Evolutionary conservation across 2,113 vertebrate genomes (phyloP).

Genomic region (Cynocephalus volans): DNA sequence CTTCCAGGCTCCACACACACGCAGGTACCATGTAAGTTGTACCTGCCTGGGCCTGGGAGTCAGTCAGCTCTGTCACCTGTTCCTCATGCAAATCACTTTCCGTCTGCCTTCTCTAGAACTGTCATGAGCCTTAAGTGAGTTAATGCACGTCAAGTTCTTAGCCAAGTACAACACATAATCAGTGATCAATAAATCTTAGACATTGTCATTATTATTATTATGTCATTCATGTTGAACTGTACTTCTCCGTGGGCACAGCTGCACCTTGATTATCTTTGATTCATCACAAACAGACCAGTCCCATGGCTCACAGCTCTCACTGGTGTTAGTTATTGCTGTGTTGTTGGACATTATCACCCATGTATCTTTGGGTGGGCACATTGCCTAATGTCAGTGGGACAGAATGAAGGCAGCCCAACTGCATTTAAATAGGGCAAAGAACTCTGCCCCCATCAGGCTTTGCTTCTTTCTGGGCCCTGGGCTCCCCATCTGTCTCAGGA

Average conservation of each 20-base stretch:
- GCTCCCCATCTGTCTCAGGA: neutral
- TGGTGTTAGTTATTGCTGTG: no score
- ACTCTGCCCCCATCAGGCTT: neutral
- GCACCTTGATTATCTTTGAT: neutral
- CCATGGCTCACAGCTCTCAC: rapidly evolving
- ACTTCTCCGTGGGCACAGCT: neutral
- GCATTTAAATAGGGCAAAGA: no score
- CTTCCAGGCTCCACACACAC: neutral
- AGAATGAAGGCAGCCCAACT: neutral
- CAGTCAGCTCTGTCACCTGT: neutral
- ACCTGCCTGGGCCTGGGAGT: neutral
- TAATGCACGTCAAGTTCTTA: rapidly evolving
- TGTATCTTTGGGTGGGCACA: rapidly evolving
- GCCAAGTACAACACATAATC: neutral
- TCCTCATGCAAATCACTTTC: rapidly evolving
- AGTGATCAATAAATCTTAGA: neutral
- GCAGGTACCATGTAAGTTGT: rapidly evolving
- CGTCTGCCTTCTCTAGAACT: neutral
- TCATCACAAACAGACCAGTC: neutral
- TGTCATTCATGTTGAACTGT: rapidly evolving
- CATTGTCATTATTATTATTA: rapidly evolving
- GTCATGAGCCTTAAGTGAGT: neutral
- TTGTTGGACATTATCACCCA: rapidly evolving
- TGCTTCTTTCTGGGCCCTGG: neutral
- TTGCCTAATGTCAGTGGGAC: neutral